Evolutionary conservation across 2,888 invertebrate species (phyloP).

Genomic region (Aleiodes alternator): DNA sequence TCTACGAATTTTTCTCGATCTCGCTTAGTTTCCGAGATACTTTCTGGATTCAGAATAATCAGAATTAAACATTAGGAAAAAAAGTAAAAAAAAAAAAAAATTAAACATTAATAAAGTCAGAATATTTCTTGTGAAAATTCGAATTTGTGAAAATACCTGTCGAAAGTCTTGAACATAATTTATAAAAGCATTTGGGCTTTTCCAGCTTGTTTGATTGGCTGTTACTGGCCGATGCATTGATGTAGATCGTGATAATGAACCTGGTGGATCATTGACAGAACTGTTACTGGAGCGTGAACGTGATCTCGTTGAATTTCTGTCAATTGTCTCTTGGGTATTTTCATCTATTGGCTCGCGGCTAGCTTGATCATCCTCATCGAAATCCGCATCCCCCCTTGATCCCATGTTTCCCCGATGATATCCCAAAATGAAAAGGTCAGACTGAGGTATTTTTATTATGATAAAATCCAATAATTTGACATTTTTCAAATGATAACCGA

Average conservation of each 20-base stretch:
- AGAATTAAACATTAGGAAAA: too few relatives aligned
- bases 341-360: not conserved
- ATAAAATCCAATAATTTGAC: slow-evolving; percentile 1
- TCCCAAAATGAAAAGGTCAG: slow-evolving; percentile 4
- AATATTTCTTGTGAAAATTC: too few relatives aligned
- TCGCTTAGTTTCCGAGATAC: too few relatives aligned
- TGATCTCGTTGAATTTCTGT: slow-evolving; percentile 6
- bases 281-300: slow-evolving; percentile 8
- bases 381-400: not conserved
- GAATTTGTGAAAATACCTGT: slow-evolving; percentile 54
- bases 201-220: slow-evolving; percentile 54
- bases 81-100: too few relatives aligned
- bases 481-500: slow-evolving; percentile 5
- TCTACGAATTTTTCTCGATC: too few relatives aligned
- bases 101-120: too few relatives aligned
- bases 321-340: not conserved
- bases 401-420: not conserved
- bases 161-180: slow-evolving; percentile 67
- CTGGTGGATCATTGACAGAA: not conserved
- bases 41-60: too few relatives aligned
- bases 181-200: slow-evolving; percentile 67
- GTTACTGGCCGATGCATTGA: not conserved
- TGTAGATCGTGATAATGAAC: slow-evolving; percentile 6
- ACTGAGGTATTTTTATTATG: slow-evolving; percentile 30
- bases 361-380: not conserved